Percentiles rank a stretch among this genome's conserved stretches.
phyloP scores from a whole-genome alignment of 2,797 vertebrate species.

The Fistularia tabacaria region DNA sequence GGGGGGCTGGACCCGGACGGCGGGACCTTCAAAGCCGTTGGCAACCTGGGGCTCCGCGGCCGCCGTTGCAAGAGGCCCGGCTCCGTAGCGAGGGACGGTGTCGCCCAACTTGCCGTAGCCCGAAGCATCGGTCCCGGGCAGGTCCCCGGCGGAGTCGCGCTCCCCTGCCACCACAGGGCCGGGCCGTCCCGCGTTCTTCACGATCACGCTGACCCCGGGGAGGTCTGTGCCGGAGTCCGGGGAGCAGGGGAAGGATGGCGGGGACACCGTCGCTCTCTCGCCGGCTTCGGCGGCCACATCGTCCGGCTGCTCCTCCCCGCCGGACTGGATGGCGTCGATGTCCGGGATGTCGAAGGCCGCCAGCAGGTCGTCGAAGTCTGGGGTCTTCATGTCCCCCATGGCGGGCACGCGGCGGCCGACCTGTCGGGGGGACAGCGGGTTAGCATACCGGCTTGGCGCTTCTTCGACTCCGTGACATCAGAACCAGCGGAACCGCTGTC shows the following conservation, averaged over 20 bases:
- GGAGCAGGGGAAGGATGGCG: constrained; percentile 43
- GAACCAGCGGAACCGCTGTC: no score
- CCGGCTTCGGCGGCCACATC: constrained; percentile 34
- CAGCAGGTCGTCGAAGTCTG: constrained; percentile 97
- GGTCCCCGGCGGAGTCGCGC: constrained; percentile 27
- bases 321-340: constrained; percentile 92
- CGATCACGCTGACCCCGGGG: constrained; percentile 90
- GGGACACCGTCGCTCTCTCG: constrained; percentile 40
- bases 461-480: no score
- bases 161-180: constrained; percentile 56
- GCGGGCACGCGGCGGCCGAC: constrained; percentile 59
- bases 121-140: constrained; percentile 28
- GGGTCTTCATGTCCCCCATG: constrained; percentile 99
- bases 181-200: constrained; percentile 88
- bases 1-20: no score
- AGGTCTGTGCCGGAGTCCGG: constrained; percentile 67
- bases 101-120: constrained; percentile 40
- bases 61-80: constrained; percentile 33
- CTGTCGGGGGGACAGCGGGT: constrained; percentile 39
- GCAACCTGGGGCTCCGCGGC: constrained; percentile 61
- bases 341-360: constrained; percentile 97
- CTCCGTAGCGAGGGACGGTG: constrained; percentile 32
- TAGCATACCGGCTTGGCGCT: background rate
- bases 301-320: constrained; percentile 76
- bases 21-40: constrained; percentile 74